Percentiles rank a stretch among this genome's conserved stretches.
These are phyloP conservation scores for Reinhardtius hippoglossoides DNA, from an alignment of 2,113 vertebrate species.

Conservation along the genomic window DNA sequence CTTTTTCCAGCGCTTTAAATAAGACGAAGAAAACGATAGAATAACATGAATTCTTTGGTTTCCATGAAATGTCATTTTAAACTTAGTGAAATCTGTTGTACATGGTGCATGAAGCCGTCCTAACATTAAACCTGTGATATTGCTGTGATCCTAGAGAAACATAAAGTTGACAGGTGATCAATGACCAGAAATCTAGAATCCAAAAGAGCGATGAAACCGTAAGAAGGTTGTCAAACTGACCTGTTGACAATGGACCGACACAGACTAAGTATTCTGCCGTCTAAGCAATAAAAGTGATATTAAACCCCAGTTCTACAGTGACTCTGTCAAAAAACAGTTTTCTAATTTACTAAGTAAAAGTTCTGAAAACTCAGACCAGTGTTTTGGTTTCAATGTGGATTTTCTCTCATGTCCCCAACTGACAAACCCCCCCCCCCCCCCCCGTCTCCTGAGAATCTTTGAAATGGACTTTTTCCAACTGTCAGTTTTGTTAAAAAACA, in stretches of 20 bases:
- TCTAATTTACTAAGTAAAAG: neutral
- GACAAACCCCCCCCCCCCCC: constrained; percentile 6
- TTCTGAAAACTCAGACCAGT: constrained; percentile 1
- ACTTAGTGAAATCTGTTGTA: constrained; percentile 2
- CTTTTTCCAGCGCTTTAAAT: constrained; percentile 36
- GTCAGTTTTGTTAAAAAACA: constrained; percentile 2
- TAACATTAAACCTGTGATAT: constrained; percentile 16
- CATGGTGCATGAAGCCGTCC: neutral
- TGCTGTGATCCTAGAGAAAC: constrained; percentile 2
- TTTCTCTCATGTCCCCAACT: neutral
- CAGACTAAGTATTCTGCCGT: neutral
- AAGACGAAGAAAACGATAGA: constrained; percentile 9
- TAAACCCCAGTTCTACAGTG: constrained; percentile 9
- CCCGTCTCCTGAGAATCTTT: constrained; percentile 36
- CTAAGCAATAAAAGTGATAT: neutral
- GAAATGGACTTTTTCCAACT: constrained; percentile 24
- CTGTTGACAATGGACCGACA: neutral
- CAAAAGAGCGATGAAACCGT: neutral
- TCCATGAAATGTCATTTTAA: constrained; percentile 41
- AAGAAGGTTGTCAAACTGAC: constrained; percentile 22
- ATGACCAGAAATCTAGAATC: constrained; percentile 1
- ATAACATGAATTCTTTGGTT: constrained; percentile 64
- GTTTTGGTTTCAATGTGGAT: constrained; percentile 49
- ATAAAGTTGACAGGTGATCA: neutral
- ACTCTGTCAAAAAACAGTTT: constrained; percentile 7